Percentiles rank a stretch among this genome's conserved stretches.
phyloP scores from a whole-genome alignment of 2,888 invertebrate genomes.

The Psococerastis gibbosa region DNA sequence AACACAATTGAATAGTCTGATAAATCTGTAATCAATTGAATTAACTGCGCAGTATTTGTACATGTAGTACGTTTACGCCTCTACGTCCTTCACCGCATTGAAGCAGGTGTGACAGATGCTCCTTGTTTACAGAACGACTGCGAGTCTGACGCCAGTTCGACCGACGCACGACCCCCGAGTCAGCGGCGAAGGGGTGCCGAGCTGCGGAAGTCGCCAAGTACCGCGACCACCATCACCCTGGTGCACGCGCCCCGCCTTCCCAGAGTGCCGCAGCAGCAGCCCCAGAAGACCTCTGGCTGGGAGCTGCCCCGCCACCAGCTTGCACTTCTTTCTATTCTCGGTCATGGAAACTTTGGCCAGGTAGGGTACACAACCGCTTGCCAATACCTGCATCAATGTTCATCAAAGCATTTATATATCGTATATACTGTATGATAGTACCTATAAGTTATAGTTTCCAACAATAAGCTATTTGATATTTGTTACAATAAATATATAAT shows the following conservation, averaged over 20 bases:
- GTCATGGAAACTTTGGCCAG: slow-evolving; percentile 73
- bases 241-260: neutral
- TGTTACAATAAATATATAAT: too few species aligned
- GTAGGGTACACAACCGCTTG: slow-evolving; percentile 23
- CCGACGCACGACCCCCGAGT: neutral
- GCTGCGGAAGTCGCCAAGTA: slow-evolving; percentile 7
- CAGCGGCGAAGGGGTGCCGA: neutral
- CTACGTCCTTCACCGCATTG: too few species aligned
- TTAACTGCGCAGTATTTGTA: too few species aligned
- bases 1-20: too few species aligned
- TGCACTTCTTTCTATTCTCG: slow-evolving; percentile 55
- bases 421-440: too few species aligned
- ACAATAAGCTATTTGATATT: too few species aligned
- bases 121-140: slow-evolving; percentile 1
- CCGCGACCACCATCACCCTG: slow-evolving; percentile 2
- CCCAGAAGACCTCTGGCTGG: slow-evolving; percentile 30
- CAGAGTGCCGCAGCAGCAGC: neutral
- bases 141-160: slow-evolving; percentile 3
- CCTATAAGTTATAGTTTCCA: too few species aligned
- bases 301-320: slow-evolving; percentile 63
- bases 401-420: too few species aligned
- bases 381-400: too few species aligned
- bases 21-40: too few species aligned
- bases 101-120: too few species aligned
- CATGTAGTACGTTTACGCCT: too few species aligned